A percentile compares a stretch with the other conserved stretches of the same genome.
Conservation (phyloP, 2,797 vertebrate species). For the Tragopan temminckii region DNA sequence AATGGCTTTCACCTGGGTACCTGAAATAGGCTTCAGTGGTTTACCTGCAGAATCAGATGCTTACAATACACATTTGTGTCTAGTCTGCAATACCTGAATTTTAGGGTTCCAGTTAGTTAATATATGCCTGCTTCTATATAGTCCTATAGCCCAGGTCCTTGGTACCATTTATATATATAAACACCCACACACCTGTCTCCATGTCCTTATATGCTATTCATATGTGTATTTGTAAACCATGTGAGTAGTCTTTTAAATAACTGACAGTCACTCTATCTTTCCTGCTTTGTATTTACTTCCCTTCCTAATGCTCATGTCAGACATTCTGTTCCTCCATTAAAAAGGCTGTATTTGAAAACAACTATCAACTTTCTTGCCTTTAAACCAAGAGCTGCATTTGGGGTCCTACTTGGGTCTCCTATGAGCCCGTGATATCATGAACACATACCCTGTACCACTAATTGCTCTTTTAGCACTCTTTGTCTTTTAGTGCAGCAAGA, state of each 20-base stretch:
- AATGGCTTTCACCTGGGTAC: background rate
- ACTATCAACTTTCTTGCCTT: background rate
- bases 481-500: background rate
- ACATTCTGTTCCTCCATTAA: background rate
- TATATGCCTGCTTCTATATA: background rate
- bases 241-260: background rate
- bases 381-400: background rate
- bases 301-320: background rate
- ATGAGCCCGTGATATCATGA: background rate
- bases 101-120: background rate
- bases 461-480: background rate
- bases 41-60: background rate
- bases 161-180: background rate
- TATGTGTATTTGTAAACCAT: background rate
- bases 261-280: too few relatives aligned
- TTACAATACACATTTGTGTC: background rate
- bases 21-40: background rate
- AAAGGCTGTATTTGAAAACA: background rate
- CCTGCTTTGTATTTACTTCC: background rate
- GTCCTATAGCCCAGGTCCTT: background rate
- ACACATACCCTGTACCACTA: background rate
- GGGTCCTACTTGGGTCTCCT: background rate
- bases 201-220: too few relatives aligned
- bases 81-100: background rate
- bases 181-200: too few relatives aligned